phyloP scores from a whole-genome alignment of 2,113 vertebrate species.

The Lontra canadensis region DNA sequence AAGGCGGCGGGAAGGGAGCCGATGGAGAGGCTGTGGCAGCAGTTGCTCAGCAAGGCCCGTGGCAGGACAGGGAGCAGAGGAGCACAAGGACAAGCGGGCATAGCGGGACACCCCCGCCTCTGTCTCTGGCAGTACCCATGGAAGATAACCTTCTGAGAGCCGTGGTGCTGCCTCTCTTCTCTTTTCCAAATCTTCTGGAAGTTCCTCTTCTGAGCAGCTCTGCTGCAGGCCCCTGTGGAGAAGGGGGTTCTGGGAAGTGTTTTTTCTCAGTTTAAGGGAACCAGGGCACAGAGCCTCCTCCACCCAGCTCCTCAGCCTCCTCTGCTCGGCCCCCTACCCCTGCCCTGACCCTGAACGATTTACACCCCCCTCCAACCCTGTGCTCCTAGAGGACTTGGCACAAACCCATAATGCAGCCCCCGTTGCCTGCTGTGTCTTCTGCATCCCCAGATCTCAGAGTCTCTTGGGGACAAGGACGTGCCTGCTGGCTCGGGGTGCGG shows the following conservation, averaged over 20 bases:
- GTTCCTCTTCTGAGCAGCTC: background rate
- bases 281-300: background rate
- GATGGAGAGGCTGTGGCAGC: background rate
- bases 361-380: background rate
- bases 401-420: background rate
- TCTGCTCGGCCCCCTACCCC: background rate
- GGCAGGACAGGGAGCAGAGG: background rate
- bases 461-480: background rate
- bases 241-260: background rate
- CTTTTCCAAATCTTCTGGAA: background rate
- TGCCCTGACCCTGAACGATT: no score
- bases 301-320: background rate
- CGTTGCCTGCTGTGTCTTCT: no score
- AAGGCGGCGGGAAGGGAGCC: background rate
- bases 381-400: background rate
- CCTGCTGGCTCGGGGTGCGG: no score
- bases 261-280: background rate
- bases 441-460: background rate
- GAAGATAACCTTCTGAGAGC: background rate
- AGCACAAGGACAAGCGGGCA: background rate
- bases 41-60: rapidly evolving
- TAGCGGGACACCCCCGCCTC: background rate
- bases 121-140: background rate
- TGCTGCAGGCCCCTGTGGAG: background rate
- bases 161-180: background rate